Percentiles rank a stretch among this genome's conserved stretches.
phyloP scores from a whole-genome alignment of 2,888 invertebrate genomes.

The Drosophila atripex region DNA sequence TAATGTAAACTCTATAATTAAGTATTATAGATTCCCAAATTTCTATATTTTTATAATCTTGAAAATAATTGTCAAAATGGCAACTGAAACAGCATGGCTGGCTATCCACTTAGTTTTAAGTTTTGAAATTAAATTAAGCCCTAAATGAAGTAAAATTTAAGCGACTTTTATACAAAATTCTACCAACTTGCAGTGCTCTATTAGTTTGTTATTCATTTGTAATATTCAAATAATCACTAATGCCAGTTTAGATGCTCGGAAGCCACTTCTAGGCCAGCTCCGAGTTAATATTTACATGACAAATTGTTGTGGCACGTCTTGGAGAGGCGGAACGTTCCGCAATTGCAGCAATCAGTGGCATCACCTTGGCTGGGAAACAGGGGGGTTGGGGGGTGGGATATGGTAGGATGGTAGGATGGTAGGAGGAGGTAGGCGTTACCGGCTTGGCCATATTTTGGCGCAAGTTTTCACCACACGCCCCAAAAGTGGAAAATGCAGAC shows the following conservation, averaged over 20 bases:
- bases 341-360: slow-evolving; percentile 41
- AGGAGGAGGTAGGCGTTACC: slow-evolving; percentile 24
- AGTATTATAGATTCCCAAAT: too few relatives aligned
- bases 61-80: too few relatives aligned
- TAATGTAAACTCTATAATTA: too few relatives aligned
- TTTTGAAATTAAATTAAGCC: too few relatives aligned
- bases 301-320: background rate
- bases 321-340: slow-evolving; percentile 10
- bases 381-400: background rate
- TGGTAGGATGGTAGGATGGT: too few relatives aligned
- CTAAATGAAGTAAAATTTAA: too few relatives aligned
- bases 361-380: slow-evolving; percentile 6
- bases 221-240: background rate
- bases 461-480: slow-evolving; percentile 66
- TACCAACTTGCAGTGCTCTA: too few relatives aligned
- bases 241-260: background rate
- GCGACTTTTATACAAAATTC: too few relatives aligned
- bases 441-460: slow-evolving; percentile 56
- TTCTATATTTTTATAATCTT: too few relatives aligned
- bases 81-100: too few relatives aligned
- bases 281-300: slow-evolving; percentile 1
- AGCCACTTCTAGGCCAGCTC: background rate
- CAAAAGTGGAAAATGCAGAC: slow-evolving; percentile 51
- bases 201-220: too few relatives aligned
- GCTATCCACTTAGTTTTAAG: too few relatives aligned